These are phyloP conservation scores for Erpornis zantholeuca DNA, from an alignment of 2,113 vertebrate genomes.

Conservation along the genomic window DNA sequence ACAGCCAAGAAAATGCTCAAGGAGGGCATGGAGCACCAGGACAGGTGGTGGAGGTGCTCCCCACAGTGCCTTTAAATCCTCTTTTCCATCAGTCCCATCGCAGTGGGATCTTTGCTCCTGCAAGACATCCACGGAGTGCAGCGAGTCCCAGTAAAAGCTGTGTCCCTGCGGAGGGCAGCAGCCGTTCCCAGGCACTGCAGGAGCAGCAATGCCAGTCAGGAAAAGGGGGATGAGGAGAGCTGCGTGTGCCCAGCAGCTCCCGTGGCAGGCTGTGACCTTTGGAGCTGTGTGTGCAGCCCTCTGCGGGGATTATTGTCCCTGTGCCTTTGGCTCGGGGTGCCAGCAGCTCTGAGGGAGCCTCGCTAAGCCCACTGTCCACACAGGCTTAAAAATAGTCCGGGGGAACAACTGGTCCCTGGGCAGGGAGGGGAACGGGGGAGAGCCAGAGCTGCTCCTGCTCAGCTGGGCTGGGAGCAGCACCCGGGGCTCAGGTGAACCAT, in stretches of 20 bases:
- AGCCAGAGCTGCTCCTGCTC: neutral
- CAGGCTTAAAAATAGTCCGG: neutral
- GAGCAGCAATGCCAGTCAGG: rapidly evolving
- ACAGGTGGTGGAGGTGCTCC: rapidly evolving
- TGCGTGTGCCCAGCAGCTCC: rapidly evolving
- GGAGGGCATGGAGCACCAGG: neutral
- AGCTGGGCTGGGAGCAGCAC: neutral
- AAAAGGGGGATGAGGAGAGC: rapidly evolving
- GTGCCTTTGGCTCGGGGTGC: neutral
- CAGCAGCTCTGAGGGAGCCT: neutral
- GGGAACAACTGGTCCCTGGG: neutral
- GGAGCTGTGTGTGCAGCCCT: neutral
- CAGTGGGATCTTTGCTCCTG: neutral
- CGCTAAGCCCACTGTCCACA: neutral
- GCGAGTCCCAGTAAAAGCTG: rapidly evolving
- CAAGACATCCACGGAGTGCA: rapidly evolving
- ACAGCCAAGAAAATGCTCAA: rapidly evolving
- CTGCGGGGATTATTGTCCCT: neutral
- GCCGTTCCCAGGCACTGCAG: rapidly evolving
- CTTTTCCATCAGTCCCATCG: neutral
- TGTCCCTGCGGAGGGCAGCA: rapidly evolving
- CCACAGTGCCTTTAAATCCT: neutral
- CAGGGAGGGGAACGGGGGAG: neutral
- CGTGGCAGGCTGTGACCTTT: neutral
- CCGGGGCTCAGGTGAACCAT: rapidly evolving